Conservation (phyloP, 2,888 invertebrate species). For the Orthosia gothica region DNA sequence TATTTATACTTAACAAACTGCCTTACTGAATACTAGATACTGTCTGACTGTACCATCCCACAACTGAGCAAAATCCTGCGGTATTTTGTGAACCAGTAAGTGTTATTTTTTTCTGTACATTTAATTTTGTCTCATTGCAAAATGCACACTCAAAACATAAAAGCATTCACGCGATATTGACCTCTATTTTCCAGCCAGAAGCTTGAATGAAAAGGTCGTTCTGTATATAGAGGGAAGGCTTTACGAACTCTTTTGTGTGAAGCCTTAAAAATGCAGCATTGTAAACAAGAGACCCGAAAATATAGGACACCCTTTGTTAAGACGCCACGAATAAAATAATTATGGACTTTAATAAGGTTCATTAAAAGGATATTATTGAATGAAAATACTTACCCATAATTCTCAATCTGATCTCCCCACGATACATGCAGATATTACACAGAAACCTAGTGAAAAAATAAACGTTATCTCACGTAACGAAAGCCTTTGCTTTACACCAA, state of each 20-base stretch:
- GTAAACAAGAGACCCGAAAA: constrained; percentile 50
- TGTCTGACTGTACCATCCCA: no score
- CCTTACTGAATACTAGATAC: no score
- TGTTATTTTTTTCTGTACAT: not conserved
- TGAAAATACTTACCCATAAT: constrained; percentile 66
- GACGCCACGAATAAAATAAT: not conserved
- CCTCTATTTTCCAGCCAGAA: constrained; percentile 16
- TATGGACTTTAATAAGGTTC: not conserved
- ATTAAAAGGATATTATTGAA: not conserved
- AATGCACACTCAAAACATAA: not conserved
- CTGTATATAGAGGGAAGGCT: constrained; percentile 5
- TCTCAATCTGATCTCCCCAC: constrained; percentile 57
- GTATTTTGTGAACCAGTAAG: no score
- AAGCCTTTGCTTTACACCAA: constrained; percentile 48
- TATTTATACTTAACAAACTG: no score
- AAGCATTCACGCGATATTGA: not conserved
- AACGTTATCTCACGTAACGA: constrained; percentile 66
- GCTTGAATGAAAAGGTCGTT: constrained; percentile 24
- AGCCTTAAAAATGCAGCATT: constrained; percentile 34
- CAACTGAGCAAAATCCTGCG: no score
- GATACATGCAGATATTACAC: constrained; percentile 66
- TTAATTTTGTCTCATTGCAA: not conserved
- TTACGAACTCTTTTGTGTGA: constrained; percentile 15
- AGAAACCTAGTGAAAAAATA: constrained; percentile 65
- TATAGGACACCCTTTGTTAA: constrained; percentile 33